phyloP scores from a whole-genome alignment of 2,113 vertebrate genomes.

The Shinisaurus crocodilurus region DNA sequence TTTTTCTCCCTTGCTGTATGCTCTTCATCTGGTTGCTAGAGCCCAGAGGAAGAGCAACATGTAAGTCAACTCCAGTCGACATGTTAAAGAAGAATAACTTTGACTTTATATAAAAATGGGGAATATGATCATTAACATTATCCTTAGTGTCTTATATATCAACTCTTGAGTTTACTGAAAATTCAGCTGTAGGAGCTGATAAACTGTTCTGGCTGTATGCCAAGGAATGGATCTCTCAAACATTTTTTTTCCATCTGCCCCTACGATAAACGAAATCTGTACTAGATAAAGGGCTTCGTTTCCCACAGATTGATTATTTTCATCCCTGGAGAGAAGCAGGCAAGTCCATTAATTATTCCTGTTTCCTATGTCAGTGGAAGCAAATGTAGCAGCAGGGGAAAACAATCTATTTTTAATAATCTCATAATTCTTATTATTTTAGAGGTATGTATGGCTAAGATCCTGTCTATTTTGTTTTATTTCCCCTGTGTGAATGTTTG shows the following conservation, averaged over 20 bases:
- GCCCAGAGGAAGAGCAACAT: not conserved
- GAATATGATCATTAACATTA: not conserved
- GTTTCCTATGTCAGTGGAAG: slow-evolving; percentile 47
- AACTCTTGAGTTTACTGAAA: slow-evolving; percentile 6
- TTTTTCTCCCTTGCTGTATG: not conserved
- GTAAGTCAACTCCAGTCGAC: not conserved
- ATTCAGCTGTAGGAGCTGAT: slow-evolving; percentile 38
- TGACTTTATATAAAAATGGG: not conserved
- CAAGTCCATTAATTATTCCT: slow-evolving; percentile 61
- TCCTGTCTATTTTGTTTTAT: slow-evolving; percentile 42
- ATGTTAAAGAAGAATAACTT: not conserved
- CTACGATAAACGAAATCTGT: slow-evolving; percentile 26
- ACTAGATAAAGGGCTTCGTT: slow-evolving; percentile 47
- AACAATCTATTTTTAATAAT: slow-evolving; percentile 53
- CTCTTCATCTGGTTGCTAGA: not conserved
- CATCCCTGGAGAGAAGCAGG: slow-evolving; percentile 48
- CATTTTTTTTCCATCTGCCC: slow-evolving; percentile 32
- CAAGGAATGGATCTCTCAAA: slow-evolving; percentile 47
- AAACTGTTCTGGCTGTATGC: slow-evolving; percentile 52
- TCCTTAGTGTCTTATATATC: not conserved
- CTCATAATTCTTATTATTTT: slow-evolving; percentile 52
- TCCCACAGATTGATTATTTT: slow-evolving; percentile 50
- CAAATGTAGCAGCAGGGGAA: slow-evolving; percentile 35
- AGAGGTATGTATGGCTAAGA: slow-evolving; percentile 50
- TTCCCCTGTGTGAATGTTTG: not conserved